Conservation (phyloP, 2,113 vertebrate species). For the Saccopteryx leptura region DNA sequence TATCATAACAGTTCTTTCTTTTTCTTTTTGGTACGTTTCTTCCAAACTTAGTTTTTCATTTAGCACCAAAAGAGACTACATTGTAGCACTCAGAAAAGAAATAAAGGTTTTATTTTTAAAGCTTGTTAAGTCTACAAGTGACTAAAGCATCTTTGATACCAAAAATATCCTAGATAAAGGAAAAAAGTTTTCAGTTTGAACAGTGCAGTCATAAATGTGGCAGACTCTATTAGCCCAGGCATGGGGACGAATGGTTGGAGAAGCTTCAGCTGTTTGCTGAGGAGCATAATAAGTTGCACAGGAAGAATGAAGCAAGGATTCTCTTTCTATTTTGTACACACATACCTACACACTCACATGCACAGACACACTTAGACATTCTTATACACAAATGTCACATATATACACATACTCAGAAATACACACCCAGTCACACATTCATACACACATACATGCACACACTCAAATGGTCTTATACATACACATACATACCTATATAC, state of each 20-base stretch:
- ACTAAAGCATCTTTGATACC: conserved; percentile 68
- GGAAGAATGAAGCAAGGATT: not conserved
- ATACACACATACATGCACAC: not conserved
- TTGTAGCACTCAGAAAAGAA: conserved; percentile 56
- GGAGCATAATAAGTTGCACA: not conserved
- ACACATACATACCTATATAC: not conserved
- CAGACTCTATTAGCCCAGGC: conserved; percentile 54
- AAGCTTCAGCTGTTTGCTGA: not conserved
- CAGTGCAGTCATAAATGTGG: conserved; percentile 16
- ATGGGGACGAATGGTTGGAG: not conserved
- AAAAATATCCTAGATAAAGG: conserved; percentile 68
- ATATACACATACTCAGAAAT: not conserved
- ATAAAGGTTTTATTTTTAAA: conserved; percentile 75
- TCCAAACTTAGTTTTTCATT: conserved; percentile 66
- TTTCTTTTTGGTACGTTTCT: conserved; percentile 61
- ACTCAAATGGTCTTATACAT: not conserved
- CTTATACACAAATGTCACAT: not conserved
- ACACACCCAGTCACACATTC: not conserved
- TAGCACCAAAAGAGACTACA: conserved; percentile 48
- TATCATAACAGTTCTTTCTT: conserved; percentile 16
- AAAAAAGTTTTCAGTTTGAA: conserved; percentile 5
- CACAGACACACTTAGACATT: not conserved
- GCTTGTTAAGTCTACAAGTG: conserved; percentile 68
- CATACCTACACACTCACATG: not conserved
- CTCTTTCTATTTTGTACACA: not conserved